Conservation (phyloP, 2,113 vertebrate genomes). For the Ranitomeya imitator region DNA sequence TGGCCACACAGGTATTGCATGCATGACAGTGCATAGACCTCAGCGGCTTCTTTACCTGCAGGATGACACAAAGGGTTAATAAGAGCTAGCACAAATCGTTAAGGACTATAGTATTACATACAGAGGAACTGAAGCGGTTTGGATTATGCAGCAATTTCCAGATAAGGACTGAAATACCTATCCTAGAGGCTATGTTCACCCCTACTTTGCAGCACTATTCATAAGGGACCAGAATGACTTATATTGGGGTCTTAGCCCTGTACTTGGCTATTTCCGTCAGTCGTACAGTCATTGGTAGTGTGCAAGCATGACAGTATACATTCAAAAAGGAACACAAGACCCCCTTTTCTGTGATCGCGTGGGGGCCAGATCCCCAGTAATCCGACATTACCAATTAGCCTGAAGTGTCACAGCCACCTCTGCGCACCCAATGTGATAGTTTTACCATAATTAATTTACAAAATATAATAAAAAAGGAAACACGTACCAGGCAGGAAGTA, state of each 20-base stretch:
- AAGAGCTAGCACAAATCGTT: too few species aligned
- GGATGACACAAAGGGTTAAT: slow-evolving; percentile 10
- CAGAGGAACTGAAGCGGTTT: not conserved
- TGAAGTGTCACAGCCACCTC: not conserved
- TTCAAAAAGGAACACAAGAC: too few species aligned
- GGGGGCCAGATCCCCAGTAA: too few species aligned
- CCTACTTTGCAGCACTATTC: too few species aligned
- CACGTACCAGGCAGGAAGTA: slow-evolving; percentile 90
- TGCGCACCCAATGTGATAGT: not conserved
- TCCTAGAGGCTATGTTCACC: too few species aligned
- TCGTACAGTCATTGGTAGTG: too few species aligned
- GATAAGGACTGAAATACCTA: too few species aligned
- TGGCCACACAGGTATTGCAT: slow-evolving; percentile 87
- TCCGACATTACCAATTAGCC: not conserved
- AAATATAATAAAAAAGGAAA: not conserved
- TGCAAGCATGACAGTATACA: too few species aligned
- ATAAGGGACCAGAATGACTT: too few species aligned
- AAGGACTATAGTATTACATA: not conserved
- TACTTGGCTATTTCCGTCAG: too few species aligned
- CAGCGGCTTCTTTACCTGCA: slow-evolving; percentile 87
- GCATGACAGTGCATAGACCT: slow-evolving; percentile 83
- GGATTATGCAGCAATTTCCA: not conserved
- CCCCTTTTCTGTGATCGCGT: too few species aligned
- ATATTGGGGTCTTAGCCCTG: too few species aligned
- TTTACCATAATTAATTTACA: not conserved